phyloP scores from a whole-genome alignment of 2,797 vertebrate species.

The Chaunax sp. region DNA sequence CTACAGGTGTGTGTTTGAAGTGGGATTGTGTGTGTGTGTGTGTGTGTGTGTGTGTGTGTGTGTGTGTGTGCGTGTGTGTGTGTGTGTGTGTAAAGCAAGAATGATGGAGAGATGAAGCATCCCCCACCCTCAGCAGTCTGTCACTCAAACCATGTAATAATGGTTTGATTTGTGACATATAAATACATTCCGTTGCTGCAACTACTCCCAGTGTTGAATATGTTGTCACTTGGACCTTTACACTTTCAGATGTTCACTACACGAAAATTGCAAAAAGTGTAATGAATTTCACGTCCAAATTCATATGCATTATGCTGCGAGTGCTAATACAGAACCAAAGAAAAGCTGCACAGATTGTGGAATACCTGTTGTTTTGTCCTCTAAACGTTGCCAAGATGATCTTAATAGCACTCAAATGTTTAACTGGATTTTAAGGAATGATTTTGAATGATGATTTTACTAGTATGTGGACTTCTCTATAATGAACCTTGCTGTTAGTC shows the following conservation, averaged over 20 bases:
- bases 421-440: rapidly evolving
- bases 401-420: background rate
- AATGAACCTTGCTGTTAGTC: background rate
- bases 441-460: background rate
- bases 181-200: too few relatives aligned
- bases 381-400: background rate
- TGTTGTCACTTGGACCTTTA: too few relatives aligned
- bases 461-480: background rate
- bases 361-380: too few relatives aligned
- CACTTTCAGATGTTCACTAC: too few relatives aligned
- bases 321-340: background rate
- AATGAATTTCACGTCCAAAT: too few relatives aligned
- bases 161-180: too few relatives aligned
- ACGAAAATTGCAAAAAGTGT: too few relatives aligned
- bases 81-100: conserved; percentile 41
- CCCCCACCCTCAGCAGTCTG: conserved; percentile 29
- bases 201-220: too few relatives aligned
- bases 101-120: conserved; percentile 32
- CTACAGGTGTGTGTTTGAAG: conserved; percentile 59
- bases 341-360: background rate
- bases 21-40: conserved; percentile 2
- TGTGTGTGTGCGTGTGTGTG: conserved; percentile 1
- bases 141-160: conserved; percentile 34
- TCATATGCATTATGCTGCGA: background rate
- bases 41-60: background rate